Percentiles rank a stretch among this genome's conserved stretches.
These are phyloP conservation scores for Bemisia tabaci DNA, from an alignment of 1,140 invertebrate species.

Conservation along the genomic window DNA sequence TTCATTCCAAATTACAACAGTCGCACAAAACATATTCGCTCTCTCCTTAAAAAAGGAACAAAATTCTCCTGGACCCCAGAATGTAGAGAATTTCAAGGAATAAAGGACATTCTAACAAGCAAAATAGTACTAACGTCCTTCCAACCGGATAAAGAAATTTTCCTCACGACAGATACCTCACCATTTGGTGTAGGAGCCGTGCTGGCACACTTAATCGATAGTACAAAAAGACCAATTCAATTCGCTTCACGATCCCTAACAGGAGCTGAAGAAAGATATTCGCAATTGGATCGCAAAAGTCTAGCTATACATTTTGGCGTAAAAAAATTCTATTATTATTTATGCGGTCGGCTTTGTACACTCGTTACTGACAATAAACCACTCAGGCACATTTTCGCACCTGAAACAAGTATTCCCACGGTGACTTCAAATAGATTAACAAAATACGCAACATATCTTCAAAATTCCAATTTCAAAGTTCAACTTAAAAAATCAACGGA, in stretches of 20 bases:
- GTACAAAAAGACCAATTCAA: conserved; percentile 30
- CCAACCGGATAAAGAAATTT: conserved; percentile 27
- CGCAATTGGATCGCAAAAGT: conserved; percentile 36
- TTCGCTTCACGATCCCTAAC: conserved; percentile 33
- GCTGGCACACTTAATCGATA: conserved; percentile 32
- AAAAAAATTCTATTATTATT: conserved; percentile 33
- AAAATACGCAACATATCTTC: conserved; percentile 27
- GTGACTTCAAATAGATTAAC: conserved; percentile 24
- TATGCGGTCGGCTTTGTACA: conserved; percentile 32
- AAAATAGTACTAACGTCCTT: conserved; percentile 25
- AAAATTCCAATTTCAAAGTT: conserved; percentile 28
- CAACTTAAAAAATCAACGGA: conserved; percentile 21
- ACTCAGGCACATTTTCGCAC: conserved; percentile 15
- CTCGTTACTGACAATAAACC: conserved; percentile 34
- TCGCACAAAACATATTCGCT: conserved; percentile 25
- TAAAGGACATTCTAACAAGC: conserved; percentile 24
- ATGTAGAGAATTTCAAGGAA: conserved; percentile 22
- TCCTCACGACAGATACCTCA: conserved; percentile 35
- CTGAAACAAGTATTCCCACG: conserved; percentile 24
- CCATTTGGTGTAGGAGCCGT: conserved; percentile 34
- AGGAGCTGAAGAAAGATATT: conserved; percentile 30
- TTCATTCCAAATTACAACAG: conserved; percentile 31
- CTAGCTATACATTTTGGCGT: conserved; percentile 32
- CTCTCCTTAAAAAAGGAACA: conserved; percentile 20
- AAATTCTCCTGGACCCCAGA: conserved; percentile 13